phyloP scores from a whole-genome alignment of 2,113 vertebrate genomes.

The Rallus limicola region DNA sequence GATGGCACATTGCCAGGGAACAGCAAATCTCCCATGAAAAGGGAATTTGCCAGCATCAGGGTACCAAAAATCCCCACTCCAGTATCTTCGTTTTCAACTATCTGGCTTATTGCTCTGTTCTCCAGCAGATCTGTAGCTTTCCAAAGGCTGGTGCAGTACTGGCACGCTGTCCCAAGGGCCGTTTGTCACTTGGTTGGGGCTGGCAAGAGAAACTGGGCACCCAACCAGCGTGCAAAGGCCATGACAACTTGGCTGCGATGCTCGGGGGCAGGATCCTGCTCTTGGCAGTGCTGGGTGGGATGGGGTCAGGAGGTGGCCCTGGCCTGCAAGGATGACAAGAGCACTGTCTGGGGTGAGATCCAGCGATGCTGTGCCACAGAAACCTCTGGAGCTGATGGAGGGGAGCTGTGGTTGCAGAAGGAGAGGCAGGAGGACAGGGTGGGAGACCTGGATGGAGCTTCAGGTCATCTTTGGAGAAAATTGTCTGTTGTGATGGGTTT shows the following conservation, averaged over 20 bases:
- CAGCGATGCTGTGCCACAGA: background rate
- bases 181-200: background rate
- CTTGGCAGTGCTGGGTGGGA: background rate
- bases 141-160: background rate
- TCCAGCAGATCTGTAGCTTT: no score
- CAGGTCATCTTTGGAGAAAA: background rate
- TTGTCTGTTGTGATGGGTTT: no score
- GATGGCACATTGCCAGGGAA: background rate
- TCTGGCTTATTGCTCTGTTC: background rate
- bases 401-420: background rate
- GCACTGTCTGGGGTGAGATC: background rate
- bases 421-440: background rate
- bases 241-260: rapidly evolving
- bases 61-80: background rate
- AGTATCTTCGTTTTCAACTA: background rate
- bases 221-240: rapidly evolving
- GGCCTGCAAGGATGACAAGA: background rate
- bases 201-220: background rate
- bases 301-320: background rate
- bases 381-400: background rate
- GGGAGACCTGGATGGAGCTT: background rate
- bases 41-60: background rate
- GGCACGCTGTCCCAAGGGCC: background rate
- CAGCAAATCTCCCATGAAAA: background rate
- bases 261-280: background rate